Conservation (phyloP, 2,113 vertebrate species). For the Barnardius zonarius region DNA sequence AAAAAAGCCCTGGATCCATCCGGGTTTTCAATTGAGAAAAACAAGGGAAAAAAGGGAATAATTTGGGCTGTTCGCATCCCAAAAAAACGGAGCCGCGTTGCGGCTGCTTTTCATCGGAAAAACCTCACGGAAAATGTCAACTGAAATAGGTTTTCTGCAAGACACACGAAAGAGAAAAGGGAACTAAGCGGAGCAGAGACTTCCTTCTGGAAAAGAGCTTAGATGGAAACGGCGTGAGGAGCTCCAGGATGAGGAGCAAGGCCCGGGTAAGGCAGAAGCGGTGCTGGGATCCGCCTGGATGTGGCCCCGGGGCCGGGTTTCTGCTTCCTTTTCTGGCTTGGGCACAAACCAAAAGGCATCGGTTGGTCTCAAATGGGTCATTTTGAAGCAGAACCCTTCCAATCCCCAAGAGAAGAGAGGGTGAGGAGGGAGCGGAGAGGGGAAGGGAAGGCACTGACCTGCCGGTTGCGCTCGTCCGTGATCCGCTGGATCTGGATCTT, state of each 20-base stretch:
- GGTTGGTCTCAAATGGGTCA: background rate
- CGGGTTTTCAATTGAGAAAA: background rate
- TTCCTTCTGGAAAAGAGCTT: conserved; percentile 22
- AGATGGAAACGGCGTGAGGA: background rate
- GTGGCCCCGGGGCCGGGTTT: fast-evolving
- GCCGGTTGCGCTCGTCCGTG: conserved; percentile 96
- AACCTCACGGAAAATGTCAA: conserved; percentile 24
- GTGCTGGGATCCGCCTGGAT: background rate
- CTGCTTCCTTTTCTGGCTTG: fast-evolving
- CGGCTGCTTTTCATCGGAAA: conserved; percentile 21
- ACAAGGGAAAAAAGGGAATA: background rate
- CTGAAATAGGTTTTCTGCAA: background rate
- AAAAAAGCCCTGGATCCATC: background rate
- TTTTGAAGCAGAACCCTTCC: background rate
- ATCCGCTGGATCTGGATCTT: conserved; percentile 99
- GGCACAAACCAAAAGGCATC: background rate
- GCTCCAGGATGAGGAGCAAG: background rate
- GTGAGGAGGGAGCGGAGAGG: fast-evolving
- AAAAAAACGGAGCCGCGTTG: background rate
- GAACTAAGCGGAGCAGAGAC: background rate
- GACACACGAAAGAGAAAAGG: background rate
- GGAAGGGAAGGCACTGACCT: conserved; percentile 74
- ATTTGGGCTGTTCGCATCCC: background rate
- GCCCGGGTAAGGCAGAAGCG: background rate
- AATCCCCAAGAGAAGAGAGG: fast-evolving